phyloP scores from a whole-genome alignment of 2,888 invertebrate genomes.

The Acanthoscelides obtectus region DNA sequence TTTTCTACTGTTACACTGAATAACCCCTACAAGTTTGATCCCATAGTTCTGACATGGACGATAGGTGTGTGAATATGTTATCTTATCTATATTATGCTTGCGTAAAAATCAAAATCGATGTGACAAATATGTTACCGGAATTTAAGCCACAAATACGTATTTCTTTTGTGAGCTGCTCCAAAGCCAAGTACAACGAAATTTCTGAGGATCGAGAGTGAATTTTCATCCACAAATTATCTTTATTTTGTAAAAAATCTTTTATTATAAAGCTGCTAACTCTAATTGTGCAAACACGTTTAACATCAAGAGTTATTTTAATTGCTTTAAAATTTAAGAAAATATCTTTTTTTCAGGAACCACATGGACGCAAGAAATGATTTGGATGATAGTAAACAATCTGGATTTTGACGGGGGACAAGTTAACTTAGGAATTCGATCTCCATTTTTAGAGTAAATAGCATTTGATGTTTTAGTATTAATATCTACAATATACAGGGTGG shows the following conservation, averaged over 20 bases:
- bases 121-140: slow-evolving; percentile 22
- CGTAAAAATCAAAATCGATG: no score
- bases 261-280: no score
- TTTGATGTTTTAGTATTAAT: slow-evolving; percentile 5
- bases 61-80: no score
- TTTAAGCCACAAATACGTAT: slow-evolving; percentile 60
- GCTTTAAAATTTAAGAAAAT: no score
- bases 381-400: slow-evolving; percentile 4
- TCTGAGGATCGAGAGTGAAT: slow-evolving; percentile 43
- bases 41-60: no score
- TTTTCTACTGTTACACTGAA: no score
- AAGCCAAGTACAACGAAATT: slow-evolving; percentile 42
- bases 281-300: no score
- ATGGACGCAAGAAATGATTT: slow-evolving; percentile 5
- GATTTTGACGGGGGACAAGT: slow-evolving; percentile 15
- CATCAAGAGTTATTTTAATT: no score
- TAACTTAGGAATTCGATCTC: slow-evolving; percentile 58
- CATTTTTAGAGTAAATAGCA: slow-evolving; percentile 63
- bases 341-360: slow-evolving; percentile 4
- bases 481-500: no score
- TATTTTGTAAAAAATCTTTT: no score
- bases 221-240: not conserved
- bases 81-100: no score
- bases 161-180: slow-evolving; percentile 58
- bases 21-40: no score